Evolutionary conservation across 2,888 invertebrate genomes (phyloP).

Genomic region (Chironomus riparius): DNA sequence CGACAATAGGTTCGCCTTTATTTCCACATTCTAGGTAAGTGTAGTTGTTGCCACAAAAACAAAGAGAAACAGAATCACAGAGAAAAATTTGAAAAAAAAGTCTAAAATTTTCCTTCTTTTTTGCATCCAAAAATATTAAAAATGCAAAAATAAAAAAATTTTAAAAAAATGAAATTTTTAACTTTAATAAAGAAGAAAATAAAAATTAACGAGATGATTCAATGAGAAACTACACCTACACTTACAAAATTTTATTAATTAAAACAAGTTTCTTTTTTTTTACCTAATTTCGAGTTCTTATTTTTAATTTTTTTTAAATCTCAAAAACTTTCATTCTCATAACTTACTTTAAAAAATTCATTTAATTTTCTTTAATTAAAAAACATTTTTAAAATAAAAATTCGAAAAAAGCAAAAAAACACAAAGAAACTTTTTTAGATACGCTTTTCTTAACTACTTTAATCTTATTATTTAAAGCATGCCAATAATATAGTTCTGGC

Average conservation of each 20-base stretch:
- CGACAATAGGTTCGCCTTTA: conserved; percentile 45
- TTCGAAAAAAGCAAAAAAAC: not conserved
- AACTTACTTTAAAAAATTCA: not conserved
- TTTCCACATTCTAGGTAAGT: conserved; percentile 52
- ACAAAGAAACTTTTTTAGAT: conserved; percentile 11
- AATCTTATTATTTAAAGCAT: conserved; percentile 27
- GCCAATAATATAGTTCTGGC: conserved; percentile 28
- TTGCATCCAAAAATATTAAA: not conserved
- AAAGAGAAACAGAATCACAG: conserved; percentile 5
- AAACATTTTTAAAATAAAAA: not conserved
- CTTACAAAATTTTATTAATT: conserved; percentile 23
- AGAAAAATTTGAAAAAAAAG: not conserved
- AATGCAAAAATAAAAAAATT: not conserved
- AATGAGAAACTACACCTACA: conserved; percentile 26
- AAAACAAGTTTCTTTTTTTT: not conserved
- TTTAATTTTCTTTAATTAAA: not conserved
- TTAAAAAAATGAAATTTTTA: not conserved
- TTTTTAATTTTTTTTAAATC: not conserved
- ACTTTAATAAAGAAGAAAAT: not conserved
- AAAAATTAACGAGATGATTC: not conserved
- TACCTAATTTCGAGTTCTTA: not conserved
- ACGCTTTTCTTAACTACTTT: conserved; percentile 20
- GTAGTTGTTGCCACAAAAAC: conserved; percentile 27
- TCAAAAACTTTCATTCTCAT: not conserved
- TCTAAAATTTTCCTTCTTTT: not conserved